Percentiles rank a stretch among this genome's conserved stretches.
Conservation (phyloP, 2,113 vertebrate genomes). For the Scortum barcoo region DNA sequence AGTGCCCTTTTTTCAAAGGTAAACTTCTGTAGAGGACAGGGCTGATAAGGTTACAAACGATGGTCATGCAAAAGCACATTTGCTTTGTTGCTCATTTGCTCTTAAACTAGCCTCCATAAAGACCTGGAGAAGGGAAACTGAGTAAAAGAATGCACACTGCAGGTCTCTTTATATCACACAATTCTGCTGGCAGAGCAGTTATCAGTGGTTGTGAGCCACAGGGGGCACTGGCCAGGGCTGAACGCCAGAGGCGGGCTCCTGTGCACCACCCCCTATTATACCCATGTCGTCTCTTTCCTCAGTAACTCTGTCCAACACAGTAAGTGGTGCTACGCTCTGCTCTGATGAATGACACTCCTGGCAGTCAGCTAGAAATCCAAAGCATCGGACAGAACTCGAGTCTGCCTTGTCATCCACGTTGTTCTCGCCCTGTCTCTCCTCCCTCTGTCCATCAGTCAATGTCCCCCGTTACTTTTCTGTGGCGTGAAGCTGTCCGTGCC, state of each 20-base stretch:
- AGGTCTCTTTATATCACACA: constrained; percentile 11
- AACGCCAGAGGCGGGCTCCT: constrained; percentile 31
- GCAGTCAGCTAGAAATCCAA: constrained; percentile 29
- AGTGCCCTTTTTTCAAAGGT: constrained; percentile 26
- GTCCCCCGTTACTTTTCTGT: not conserved
- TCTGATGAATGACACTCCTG: constrained; percentile 40
- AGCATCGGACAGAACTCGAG: not conserved
- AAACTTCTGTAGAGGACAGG: not conserved
- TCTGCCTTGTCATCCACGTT: constrained; percentile 16
- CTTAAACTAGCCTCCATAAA: constrained; percentile 1
- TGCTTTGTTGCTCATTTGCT: constrained; percentile 32
- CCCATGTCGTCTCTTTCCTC: not conserved
- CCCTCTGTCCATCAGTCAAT: constrained; percentile 3
- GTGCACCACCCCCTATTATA: not conserved
- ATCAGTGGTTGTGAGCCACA: constrained; percentile 37
- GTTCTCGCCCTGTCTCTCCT: constrained; percentile 18
- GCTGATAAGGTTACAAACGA: constrained; percentile 7
- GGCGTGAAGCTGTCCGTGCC: constrained; percentile 42
- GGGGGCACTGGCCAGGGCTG: constrained; percentile 5
- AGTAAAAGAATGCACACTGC: not conserved
- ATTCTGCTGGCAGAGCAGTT: constrained; percentile 34
- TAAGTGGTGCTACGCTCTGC: constrained; percentile 33
- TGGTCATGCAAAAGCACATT: not conserved
- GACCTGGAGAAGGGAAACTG: not conserved
- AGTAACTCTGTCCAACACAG: constrained; percentile 22